These are phyloP conservation scores for Orientallactaga sibirica DNA, from an alignment of 2,797 vertebrate genomes.

Conservation along the genomic window DNA sequence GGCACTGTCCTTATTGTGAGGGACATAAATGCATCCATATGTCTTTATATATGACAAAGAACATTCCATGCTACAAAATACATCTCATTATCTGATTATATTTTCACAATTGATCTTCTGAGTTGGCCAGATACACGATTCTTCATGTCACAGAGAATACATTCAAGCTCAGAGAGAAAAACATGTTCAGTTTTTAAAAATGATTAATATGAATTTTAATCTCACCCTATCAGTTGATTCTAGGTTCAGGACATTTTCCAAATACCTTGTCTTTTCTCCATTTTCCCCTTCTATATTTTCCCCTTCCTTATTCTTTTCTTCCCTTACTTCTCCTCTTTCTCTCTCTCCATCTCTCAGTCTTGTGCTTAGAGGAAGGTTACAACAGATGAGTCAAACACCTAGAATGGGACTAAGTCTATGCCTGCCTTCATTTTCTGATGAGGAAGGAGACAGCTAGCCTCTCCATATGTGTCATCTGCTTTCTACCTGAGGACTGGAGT, in stretches of 20 bases:
- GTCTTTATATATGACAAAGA: background rate
- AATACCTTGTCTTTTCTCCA: background rate
- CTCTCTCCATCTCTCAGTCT: too few relatives aligned
- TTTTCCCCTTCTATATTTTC: too few relatives aligned
- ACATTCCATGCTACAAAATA: background rate
- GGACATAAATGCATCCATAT: background rate
- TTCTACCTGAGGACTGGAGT: background rate
- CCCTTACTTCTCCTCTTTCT: too few relatives aligned
- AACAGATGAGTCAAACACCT: background rate
- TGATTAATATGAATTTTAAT: background rate
- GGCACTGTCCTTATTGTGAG: accelerated
- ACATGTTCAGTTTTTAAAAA: background rate
- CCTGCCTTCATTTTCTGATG: background rate
- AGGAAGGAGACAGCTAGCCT: background rate
- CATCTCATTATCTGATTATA: background rate
- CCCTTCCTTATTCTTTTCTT: too few relatives aligned
- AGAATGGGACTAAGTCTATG: background rate
- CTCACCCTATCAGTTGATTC: background rate
- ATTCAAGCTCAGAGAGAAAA: conserved; percentile 18
- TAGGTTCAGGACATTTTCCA: background rate
- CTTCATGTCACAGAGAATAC: background rate
- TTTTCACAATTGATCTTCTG: background rate
- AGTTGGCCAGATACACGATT: background rate
- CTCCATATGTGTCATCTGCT: background rate
- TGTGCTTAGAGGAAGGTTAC: background rate